These are phyloP conservation scores for Harpagifer antarcticus DNA, from an alignment of 2,797 vertebrate genomes.

Conservation along the genomic window DNA sequence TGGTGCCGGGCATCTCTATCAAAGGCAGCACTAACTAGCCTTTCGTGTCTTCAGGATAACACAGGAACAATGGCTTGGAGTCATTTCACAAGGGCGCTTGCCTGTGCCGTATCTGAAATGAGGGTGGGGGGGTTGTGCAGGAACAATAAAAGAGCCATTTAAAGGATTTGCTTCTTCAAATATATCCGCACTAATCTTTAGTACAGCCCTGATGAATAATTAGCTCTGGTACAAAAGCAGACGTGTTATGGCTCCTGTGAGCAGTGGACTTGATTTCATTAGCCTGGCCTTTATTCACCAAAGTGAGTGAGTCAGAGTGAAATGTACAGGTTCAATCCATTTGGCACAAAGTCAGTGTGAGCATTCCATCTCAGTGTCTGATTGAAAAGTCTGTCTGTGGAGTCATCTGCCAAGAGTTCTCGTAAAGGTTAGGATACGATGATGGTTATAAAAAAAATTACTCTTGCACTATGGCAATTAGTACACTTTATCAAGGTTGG, in stretches of 20 bases:
- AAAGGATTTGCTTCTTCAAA: slow-evolving; percentile 81
- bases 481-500: not conserved
- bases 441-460: too few relatives aligned
- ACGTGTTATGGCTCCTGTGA: slow-evolving; percentile 70
- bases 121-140: slow-evolving; percentile 60
- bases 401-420: slow-evolving; percentile 3
- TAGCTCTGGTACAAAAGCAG: slow-evolving; percentile 77
- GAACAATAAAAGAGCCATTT: slow-evolving; percentile 82
- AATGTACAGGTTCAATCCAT: slow-evolving; percentile 49
- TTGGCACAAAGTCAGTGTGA: slow-evolving; percentile 37
- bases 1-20: slow-evolving; percentile 75
- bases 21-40: slow-evolving; percentile 76
- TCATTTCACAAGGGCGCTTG: slow-evolving; percentile 77
- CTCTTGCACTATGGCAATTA: not conserved
- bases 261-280: slow-evolving; percentile 77
- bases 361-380: slow-evolving; percentile 9
- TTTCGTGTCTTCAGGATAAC: slow-evolving; percentile 77
- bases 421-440: not conserved
- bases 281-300: slow-evolving; percentile 68
- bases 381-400: slow-evolving; percentile 36
- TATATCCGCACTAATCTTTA: slow-evolving; percentile 80
- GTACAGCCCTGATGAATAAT: slow-evolving; percentile 77
- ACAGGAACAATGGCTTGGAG: slow-evolving; percentile 77
- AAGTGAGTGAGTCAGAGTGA: slow-evolving; percentile 55
- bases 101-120: slow-evolving; percentile 77